These are phyloP conservation scores for Ophioninae sp. DNA, from an alignment of 2,888 invertebrate genomes.

Conservation along the genomic window DNA sequence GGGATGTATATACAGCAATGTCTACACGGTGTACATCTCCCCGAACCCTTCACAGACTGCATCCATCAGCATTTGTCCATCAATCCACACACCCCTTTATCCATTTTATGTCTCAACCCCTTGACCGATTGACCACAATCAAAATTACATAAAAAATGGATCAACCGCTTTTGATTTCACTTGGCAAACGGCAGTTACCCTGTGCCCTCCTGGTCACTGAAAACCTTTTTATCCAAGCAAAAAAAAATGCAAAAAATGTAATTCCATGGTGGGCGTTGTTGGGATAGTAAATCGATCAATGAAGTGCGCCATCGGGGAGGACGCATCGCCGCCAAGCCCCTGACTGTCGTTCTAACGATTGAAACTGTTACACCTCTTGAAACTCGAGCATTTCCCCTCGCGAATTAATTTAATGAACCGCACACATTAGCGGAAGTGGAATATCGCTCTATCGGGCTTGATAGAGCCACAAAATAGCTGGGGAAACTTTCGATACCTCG, in stretches of 20 bases:
- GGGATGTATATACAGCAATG: slow-evolving; percentile 16
- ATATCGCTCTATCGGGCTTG: slow-evolving; percentile 5
- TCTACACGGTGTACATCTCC: slow-evolving; percentile 22
- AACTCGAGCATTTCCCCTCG: slow-evolving; percentile 58
- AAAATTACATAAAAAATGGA: neutral
- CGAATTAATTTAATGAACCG: slow-evolving; percentile 76
- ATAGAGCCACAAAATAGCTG: slow-evolving; percentile 29
- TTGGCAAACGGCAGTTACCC: neutral
- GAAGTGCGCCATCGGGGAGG: neutral
- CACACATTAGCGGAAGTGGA: slow-evolving; percentile 64
- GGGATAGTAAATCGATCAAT: slow-evolving; percentile 21
- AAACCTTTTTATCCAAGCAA: neutral
- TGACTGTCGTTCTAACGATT: neutral
- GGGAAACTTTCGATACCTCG: slow-evolving; percentile 9
- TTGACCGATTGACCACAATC: neutral
- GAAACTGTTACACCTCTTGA: slow-evolving; percentile 35
- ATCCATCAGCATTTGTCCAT: slow-evolving; percentile 1
- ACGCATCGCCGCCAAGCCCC: neutral
- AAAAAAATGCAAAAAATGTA: neutral
- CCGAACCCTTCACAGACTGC: neutral
- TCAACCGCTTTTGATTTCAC: neutral
- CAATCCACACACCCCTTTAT: slow-evolving; percentile 10
- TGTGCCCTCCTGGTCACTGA: neutral
- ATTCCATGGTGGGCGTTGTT: neutral
- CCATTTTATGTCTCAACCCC: slow-evolving; percentile 2